phyloP scores from a whole-genome alignment of 2,888 invertebrate genomes.

The Exocentrus adspersus region DNA sequence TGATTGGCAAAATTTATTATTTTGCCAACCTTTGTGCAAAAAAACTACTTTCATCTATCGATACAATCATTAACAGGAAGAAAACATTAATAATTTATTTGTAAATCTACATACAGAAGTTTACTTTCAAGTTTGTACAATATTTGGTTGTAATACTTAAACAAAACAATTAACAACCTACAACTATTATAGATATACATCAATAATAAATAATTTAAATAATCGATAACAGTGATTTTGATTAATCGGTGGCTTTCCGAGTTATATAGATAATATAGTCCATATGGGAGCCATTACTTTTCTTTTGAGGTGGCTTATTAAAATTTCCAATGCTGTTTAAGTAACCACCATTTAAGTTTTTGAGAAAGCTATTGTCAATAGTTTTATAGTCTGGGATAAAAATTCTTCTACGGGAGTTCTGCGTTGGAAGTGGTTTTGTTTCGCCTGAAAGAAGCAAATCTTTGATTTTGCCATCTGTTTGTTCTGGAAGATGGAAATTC shows the following conservation, averaged over 20 bases:
- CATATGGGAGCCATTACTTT: neutral
- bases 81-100: neutral
- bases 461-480: too few species aligned
- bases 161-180: neutral
- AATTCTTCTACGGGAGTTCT: neutral
- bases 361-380: neutral
- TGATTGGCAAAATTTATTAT: too few species aligned
- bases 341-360: neutral
- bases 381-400: neutral
- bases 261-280: slow-evolving; percentile 17
- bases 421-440: neutral
- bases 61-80: too few species aligned
- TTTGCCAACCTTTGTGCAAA: too few species aligned
- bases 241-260: neutral
- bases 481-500: too few species aligned
- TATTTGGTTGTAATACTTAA: neutral
- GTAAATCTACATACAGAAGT: neutral
- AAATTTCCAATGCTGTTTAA: neutral
- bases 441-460: too few species aligned
- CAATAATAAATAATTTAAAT: neutral
- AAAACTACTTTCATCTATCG: too few species aligned
- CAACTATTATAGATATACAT: neutral
- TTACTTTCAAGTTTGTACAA: too few species aligned
- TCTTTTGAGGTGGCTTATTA: neutral
- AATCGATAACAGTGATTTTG: neutral